These are phyloP conservation scores for Falco cherrug DNA, from an alignment of 2,797 vertebrate species.

Conservation along the genomic window DNA sequence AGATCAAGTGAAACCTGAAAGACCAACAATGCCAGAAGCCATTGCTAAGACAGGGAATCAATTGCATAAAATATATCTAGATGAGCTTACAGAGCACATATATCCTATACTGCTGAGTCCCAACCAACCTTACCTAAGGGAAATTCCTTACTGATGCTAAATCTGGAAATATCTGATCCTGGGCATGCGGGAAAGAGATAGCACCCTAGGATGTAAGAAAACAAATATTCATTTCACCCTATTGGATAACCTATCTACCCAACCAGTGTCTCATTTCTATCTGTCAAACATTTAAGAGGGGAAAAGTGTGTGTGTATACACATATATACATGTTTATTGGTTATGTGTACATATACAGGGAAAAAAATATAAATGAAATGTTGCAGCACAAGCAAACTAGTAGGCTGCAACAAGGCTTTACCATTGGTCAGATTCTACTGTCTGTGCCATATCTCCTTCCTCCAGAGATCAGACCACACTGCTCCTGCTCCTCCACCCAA, in stretches of 20 bases:
- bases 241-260: background rate
- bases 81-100: background rate
- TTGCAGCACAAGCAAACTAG: too few species aligned
- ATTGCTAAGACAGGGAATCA: background rate
- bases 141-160: background rate
- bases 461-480: too few species aligned
- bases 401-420: too few species aligned
- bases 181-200: background rate
- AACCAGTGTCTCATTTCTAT: background rate
- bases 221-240: background rate
- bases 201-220: background rate
- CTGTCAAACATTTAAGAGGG: background rate
- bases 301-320: background rate
- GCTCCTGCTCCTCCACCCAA: too few species aligned
- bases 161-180: background rate
- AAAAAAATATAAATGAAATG: background rate
- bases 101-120: background rate
- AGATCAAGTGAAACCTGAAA: constrained; percentile 28
- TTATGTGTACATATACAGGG: background rate
- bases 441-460: too few species aligned
- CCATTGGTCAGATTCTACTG: too few species aligned
- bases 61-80: background rate
- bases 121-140: background rate
- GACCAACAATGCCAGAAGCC: background rate
- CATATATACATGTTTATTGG: background rate